A percentile compares a stretch with the other conserved stretches of the same genome.
Conservation (phyloP, 1,140 invertebrate species). For the Chironomus striatipennis region DNA sequence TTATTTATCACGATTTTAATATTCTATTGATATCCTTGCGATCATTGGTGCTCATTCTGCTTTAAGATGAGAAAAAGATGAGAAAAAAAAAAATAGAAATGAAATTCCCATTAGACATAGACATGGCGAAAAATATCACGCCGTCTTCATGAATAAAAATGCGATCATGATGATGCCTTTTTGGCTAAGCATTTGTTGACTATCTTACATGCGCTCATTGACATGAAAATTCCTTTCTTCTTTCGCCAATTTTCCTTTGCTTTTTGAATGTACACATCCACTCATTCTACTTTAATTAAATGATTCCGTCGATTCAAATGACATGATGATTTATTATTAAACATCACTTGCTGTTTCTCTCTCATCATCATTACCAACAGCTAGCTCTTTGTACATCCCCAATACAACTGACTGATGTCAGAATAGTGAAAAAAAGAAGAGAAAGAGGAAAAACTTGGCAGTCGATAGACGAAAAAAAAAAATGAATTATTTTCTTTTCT, state of each 20-base stretch:
- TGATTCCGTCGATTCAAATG: constrained; percentile 1
- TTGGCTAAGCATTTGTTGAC: not conserved
- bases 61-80: no score
- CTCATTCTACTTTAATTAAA: constrained; percentile 16
- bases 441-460: not conserved
- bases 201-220: not conserved
- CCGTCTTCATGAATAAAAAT: not conserved
- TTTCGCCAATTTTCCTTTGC: not conserved
- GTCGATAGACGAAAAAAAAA: not conserved
- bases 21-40: no score
- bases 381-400: not conserved
- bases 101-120: no score
- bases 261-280: not conserved
- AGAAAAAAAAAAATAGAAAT: no score
- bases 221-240: not conserved
- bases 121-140: no score
- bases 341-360: not conserved
- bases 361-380: not conserved
- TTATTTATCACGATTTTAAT: no score
- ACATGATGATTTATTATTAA: constrained; percentile 20
- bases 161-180: not conserved
- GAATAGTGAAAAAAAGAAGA: not conserved
- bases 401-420: not conserved
- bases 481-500: not conserved
- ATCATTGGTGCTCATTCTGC: no score